phyloP scores from a whole-genome alignment of 1,140 invertebrate genomes.

The Drosophila triauraria region DNA sequence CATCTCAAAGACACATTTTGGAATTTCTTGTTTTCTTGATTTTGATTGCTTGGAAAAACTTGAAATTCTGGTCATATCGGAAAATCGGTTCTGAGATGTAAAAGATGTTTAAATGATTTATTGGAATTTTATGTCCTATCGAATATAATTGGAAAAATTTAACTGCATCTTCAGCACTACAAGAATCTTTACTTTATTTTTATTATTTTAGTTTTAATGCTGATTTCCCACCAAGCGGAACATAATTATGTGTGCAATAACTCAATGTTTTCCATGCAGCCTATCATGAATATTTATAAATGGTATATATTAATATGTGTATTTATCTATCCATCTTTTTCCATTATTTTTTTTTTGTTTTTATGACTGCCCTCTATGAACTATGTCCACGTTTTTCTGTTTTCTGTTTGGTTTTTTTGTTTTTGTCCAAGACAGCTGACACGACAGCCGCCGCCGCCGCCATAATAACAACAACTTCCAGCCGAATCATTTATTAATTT shows the following conservation, averaged over 20 bases:
- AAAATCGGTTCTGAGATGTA: constrained; percentile 11
- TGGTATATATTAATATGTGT: constrained; percentile 27
- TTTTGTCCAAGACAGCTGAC: constrained; percentile 37
- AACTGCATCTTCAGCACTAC: background rate
- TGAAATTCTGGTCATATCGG: constrained; percentile 28
- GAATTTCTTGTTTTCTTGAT: constrained; percentile 2
- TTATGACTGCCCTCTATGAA: constrained; percentile 50
- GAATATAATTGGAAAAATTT: background rate
- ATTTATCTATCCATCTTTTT: constrained; percentile 37
- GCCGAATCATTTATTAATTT: constrained; percentile 63
- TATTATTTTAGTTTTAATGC: background rate
- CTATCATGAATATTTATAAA: constrained; percentile 55
- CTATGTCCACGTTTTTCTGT: constrained; percentile 46
- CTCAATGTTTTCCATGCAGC: constrained; percentile 6
- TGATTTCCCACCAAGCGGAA: background rate
- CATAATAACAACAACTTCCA: constrained; percentile 19
- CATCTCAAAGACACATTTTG: constrained; percentile 17
- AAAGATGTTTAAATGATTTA: constrained; percentile 10
- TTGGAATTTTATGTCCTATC: background rate
- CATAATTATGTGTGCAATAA: constrained; percentile 18
- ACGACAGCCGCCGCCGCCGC: constrained; percentile 33
- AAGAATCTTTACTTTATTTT: constrained; percentile 5
- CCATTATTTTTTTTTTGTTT: constrained; percentile 35
- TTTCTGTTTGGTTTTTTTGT: constrained; percentile 17
- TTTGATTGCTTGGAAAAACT: constrained; percentile 10